Conservation (phyloP, 1,140 invertebrate species). For the Macrobrachium rosenbergii region DNA sequence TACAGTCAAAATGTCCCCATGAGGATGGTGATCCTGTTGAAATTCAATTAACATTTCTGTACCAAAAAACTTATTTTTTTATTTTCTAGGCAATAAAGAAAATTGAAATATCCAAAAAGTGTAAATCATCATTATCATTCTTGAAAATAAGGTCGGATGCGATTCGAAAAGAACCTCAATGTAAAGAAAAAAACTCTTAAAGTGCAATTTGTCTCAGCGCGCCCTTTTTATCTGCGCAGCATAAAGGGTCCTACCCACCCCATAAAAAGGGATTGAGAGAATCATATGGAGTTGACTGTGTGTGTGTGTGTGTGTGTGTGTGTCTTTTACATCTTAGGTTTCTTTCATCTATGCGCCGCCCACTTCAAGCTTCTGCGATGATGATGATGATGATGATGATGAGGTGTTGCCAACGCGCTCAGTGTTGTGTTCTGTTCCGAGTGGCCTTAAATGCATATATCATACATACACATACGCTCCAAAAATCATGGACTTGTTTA, state of each 20-base stretch:
- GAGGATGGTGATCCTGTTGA: no score
- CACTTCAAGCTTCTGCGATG: slow-evolving; percentile 39
- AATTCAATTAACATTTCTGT: no score
- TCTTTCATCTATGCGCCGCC: slow-evolving; percentile 54
- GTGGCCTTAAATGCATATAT: background rate
- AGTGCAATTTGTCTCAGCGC: slow-evolving; percentile 42
- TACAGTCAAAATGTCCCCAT: no score
- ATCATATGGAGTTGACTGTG: slow-evolving; percentile 62
- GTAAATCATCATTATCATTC: no score
- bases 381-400: background rate
- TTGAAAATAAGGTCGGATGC: no score
- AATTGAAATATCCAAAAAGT: no score
- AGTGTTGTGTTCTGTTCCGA: no score
- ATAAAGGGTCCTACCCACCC: slow-evolving; percentile 49
- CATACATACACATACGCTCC: background rate
- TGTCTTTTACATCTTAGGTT: slow-evolving; percentile 52
- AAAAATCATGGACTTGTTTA: no score
- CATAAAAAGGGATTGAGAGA: slow-evolving; percentile 61
- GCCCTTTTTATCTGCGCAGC: slow-evolving; percentile 43
- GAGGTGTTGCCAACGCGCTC: no score
- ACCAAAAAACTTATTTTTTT: no score
- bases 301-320: slow-evolving; percentile 55
- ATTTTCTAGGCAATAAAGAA: no score
- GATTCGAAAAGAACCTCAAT: no score
- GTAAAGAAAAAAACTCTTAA: slow-evolving; percentile 30